phyloP scores from a whole-genome alignment of 2,113 vertebrate genomes.

The Plecotus auritus region DNA sequence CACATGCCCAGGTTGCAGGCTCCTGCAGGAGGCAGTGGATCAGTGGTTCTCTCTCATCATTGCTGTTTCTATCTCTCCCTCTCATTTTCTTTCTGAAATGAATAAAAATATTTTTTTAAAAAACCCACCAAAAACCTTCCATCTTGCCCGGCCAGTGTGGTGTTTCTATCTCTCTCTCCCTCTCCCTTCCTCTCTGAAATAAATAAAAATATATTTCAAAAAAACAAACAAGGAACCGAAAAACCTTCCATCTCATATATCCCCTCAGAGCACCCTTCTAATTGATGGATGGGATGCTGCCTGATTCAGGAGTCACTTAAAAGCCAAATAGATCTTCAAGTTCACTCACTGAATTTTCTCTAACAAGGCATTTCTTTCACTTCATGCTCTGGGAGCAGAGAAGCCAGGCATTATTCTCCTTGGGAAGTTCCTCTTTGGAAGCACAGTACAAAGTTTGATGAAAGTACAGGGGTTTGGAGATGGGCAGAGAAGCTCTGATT shows the following conservation, averaged over 20 bases:
- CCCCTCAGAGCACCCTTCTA: not conserved
- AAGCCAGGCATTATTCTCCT: accelerated
- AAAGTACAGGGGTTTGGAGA: not conserved
- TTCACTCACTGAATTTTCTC: not conserved
- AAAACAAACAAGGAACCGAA: not conserved
- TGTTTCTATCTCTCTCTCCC: no score
- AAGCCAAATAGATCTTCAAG: not conserved
- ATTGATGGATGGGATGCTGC: not conserved
- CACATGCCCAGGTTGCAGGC: no score
- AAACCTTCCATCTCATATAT: not conserved
- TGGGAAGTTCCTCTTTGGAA: not conserved
- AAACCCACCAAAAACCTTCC: not conserved
- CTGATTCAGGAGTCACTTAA: not conserved
- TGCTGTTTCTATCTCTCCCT: no score
- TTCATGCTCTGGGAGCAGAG: not conserved
- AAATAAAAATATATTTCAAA: no score
- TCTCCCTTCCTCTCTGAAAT: no score
- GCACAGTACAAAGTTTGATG: not conserved
- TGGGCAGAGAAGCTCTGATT: not conserved
- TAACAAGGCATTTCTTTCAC: not conserved
- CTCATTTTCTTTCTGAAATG: no score
- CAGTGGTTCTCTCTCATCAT: no score
- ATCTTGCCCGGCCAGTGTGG: not conserved
- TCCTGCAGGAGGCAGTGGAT: no score
- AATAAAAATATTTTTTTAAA: no score